phyloP scores from a whole-genome alignment of 2,797 vertebrate species.

The Ceyx erithaca region DNA sequence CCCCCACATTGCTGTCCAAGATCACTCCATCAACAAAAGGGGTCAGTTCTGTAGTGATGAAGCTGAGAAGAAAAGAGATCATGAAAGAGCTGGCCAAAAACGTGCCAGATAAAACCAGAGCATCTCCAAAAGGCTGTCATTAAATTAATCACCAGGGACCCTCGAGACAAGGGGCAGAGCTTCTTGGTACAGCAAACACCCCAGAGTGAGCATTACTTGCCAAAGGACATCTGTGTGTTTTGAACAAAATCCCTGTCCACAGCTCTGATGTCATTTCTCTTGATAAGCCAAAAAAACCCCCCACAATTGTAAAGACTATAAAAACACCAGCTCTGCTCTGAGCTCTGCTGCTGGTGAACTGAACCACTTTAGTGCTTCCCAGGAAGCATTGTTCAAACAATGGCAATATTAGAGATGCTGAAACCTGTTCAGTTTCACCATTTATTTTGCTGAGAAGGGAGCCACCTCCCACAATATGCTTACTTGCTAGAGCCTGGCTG shows the following conservation, averaged over 20 bases:
- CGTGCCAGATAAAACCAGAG: not conserved
- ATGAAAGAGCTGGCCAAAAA: not conserved
- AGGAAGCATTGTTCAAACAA: not conserved
- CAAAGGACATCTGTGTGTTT: accelerated
- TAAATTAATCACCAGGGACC: not conserved
- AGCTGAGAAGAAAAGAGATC: not conserved
- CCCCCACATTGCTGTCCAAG: not conserved
- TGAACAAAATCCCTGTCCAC: not conserved
- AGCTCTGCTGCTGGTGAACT: not conserved
- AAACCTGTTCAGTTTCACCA: not conserved
- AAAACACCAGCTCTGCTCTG: not conserved
- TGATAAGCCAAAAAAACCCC: not conserved
- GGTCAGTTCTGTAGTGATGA: not conserved
- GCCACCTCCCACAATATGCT: not conserved
- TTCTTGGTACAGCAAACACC: not conserved
- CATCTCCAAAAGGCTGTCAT: not conserved
- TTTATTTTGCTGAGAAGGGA: not conserved
- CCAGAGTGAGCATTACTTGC: not conserved
- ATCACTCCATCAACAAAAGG: not conserved
- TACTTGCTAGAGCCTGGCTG: not conserved
- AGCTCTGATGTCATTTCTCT: not conserved
- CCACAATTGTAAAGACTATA: not conserved
- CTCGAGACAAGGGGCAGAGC: not conserved
- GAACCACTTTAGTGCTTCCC: not conserved
- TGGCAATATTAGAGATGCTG: not conserved